These are phyloP conservation scores for Dallia pectoralis DNA, from an alignment of 2,797 vertebrate genomes.

Conservation along the genomic window DNA sequence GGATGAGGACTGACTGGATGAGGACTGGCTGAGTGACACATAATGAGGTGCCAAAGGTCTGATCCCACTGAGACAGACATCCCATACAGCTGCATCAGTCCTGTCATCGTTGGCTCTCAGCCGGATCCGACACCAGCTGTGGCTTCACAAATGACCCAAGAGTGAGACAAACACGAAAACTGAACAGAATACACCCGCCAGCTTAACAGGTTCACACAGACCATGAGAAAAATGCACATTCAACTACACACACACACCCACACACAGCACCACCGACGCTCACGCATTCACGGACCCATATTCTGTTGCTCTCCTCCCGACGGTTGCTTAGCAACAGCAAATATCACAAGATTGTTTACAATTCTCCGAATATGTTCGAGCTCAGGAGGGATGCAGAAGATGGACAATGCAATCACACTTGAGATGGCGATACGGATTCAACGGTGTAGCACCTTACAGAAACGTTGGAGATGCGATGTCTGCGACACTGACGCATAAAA, in stretches of 20 bases:
- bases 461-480: constrained; percentile 18
- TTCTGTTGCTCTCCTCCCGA: constrained; percentile 45
- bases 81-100: not conserved
- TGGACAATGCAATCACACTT: constrained; percentile 49
- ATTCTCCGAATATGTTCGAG: constrained; percentile 60
- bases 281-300: constrained; percentile 1
- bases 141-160: not conserved
- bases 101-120: not conserved
- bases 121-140: not conserved
- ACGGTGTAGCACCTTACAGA: constrained; percentile 5
- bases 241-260: constrained; percentile 5
- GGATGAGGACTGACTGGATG: not conserved
- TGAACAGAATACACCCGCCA: constrained; percentile 23
- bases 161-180: not conserved
- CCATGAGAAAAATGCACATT: constrained; percentile 1
- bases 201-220: constrained; percentile 17
- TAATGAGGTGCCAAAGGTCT: not conserved
- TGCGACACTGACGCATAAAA: constrained; percentile 13
- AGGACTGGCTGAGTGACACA: constrained; percentile 1
- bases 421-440: constrained; percentile 29
- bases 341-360: constrained; percentile 72
- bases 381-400: constrained; percentile 44
- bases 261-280: not conserved
- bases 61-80: not conserved
- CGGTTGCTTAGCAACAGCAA: constrained; percentile 77